Conservation (phyloP, 2,113 vertebrate species). For the Lathamus discolor region DNA sequence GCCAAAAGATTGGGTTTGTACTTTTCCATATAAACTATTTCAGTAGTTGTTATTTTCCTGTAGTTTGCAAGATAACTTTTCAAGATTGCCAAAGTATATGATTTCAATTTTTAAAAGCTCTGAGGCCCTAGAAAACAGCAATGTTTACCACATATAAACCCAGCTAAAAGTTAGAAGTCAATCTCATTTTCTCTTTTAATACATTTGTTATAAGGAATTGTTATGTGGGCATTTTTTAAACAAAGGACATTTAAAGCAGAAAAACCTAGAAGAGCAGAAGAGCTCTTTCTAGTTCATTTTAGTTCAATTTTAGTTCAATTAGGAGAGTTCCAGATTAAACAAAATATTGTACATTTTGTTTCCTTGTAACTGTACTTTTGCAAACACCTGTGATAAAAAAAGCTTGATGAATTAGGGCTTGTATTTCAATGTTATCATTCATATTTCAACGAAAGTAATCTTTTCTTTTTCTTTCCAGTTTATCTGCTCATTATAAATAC, state of each 20-base stretch:
- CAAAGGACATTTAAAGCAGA: neutral
- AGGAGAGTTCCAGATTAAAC: neutral
- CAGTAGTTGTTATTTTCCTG: neutral
- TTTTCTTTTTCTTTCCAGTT: slow-evolving; percentile 23
- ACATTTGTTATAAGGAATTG: neutral
- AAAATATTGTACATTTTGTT: neutral
- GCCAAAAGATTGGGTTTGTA: neutral
- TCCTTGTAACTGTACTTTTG: neutral
- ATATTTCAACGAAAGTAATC: slow-evolving; percentile 38
- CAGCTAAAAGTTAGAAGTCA: neutral
- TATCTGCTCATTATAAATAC: slow-evolving; percentile 43
- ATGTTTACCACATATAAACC: neutral
- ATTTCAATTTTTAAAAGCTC: neutral
- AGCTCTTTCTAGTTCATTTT: neutral
- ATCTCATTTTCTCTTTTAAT: neutral
- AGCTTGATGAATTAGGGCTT: neutral
- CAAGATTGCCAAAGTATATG: neutral
- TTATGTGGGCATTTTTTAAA: neutral
- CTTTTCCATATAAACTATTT: neutral
- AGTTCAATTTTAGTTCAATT: neutral
- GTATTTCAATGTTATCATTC: slow-evolving; percentile 37
- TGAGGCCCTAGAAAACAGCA: neutral
- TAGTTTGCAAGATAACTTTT: neutral
- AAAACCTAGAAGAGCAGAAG: neutral
- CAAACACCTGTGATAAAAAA: neutral